Evolutionary conservation across 2,888 invertebrate genomes (phyloP).

Genomic region (Deilephila porcellus): DNA sequence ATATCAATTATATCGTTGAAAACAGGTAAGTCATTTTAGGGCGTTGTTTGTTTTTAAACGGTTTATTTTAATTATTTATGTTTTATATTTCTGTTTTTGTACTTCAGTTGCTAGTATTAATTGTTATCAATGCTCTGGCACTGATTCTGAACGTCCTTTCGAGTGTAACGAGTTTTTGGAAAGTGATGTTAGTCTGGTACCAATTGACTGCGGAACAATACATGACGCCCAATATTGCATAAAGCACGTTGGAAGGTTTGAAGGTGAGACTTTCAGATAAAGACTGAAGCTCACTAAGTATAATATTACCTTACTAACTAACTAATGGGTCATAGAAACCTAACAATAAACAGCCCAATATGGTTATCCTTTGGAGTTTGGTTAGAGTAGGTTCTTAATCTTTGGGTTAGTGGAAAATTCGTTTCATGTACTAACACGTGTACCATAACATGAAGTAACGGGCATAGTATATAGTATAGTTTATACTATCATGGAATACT

Average conservation of each 20-base stretch:
- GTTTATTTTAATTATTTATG: conserved; percentile 46
- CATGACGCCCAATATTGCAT: conserved; percentile 95
- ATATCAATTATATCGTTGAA: conserved; percentile 49
- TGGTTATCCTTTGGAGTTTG: not conserved
- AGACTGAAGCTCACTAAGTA: conserved; percentile 9
- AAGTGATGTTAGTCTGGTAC: conserved; percentile 86
- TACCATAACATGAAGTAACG: too few species aligned
- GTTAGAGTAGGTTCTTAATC: too few species aligned
- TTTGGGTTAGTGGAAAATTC: too few species aligned
- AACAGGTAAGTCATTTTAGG: conserved; percentile 61
- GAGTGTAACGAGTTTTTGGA: conserved; percentile 93
- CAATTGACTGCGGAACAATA: conserved; percentile 90
- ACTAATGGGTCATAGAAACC: conserved; percentile 16
- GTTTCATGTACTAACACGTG: too few species aligned
- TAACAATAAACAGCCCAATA: conserved; percentile 29
- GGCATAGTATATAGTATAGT: too few species aligned
- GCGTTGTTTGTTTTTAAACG: conserved; percentile 53
- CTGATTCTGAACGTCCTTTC: conserved; percentile 89
- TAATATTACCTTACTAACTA: conserved; percentile 3
- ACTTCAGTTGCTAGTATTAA: conserved; percentile 87
- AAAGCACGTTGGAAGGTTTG: conserved; percentile 96
- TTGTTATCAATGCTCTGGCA: conserved; percentile 96
- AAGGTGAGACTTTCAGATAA: conserved; percentile 86
- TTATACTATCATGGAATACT: too few species aligned
- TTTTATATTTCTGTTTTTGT: conserved; percentile 45